Base-by-base conservation (phyloP, 2,888 invertebrate genomes). In the Empis livida region DNA sequence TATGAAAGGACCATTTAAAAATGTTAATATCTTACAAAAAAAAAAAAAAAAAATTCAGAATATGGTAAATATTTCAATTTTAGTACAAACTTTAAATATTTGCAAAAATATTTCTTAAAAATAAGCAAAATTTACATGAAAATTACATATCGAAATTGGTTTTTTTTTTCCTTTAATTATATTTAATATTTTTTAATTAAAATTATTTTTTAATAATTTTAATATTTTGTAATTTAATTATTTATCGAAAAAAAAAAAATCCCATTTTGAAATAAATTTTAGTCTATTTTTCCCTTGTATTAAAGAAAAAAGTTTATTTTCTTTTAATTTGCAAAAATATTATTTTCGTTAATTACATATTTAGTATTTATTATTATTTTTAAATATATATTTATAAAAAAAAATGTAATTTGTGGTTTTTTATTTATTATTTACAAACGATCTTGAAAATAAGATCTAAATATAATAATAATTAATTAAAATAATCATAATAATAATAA, bases 391-490 rank as follows among this genome's bases (percentile, higher is more conserved):
- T 27, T 27, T 44, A 43, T 44, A 46, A 50, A 48, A 51, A 48
- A 48, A 43, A 50, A 47, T 51, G 40, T 39, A 39, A 20, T 30
- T 43, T 43, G 31, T 42, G 39, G 15, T 47, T 43, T 47, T 44
- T 53, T 52, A 50, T 49, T 48, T 51, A 48, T 44, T 53, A 53
- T 53, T 49, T 53, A 53, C 53, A 53, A 46, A 41, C 53, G 56
- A 56, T 54, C 56, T 56, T 56, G 56, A 56, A 56, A 56, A 56
- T 56, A 56, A 56, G 56, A 56, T 55, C 56, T 55, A 49, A 52
- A 47, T 47, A 49, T n/a, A n/a, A 35, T n/a, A 35, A 13, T 35
- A 35, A 35, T n/a, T 5, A 35, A 35, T 35, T 35, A 35, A n/a
- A 35, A 35, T 35, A 13, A n/a, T n/a, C 3, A 35, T n/a, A 35